A percentile compares a stretch with the other conserved stretches of the same genome.
Evolutionary conservation across 2,113 vertebrate species (phyloP).

Genomic region (Clarias gariepinus): DNA sequence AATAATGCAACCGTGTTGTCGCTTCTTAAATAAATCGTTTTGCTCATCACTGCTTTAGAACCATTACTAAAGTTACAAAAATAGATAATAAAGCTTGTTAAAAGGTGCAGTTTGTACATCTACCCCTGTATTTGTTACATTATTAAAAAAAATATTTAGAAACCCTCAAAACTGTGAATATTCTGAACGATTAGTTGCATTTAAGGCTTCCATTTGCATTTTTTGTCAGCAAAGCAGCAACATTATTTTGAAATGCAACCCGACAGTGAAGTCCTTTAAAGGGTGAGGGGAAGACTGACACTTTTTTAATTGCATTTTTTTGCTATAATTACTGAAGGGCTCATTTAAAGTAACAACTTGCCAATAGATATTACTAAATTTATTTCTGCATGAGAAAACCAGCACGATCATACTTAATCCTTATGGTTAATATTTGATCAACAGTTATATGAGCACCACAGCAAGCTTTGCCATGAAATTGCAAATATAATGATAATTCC

Average conservation of each 20-base stretch:
- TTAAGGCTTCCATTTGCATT: neutral
- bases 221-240: neutral
- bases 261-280: neutral
- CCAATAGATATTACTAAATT: neutral
- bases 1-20: too few relatives aligned
- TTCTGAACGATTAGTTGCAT: neutral
- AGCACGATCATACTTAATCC: neutral
- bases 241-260: neutral
- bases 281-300: neutral
- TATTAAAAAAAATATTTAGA: neutral
- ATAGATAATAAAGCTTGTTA: neutral
- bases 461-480: neutral
- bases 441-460: neutral
- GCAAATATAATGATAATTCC: neutral
- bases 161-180: neutral
- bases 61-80: neutral
- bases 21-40: too few relatives aligned
- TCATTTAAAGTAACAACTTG: neutral
- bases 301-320: neutral
- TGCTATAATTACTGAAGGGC: neutral
- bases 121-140: neutral
- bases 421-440: neutral
- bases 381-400: neutral
- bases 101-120: neutral
- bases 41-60: neutral